These are phyloP conservation scores for Aethina tumida DNA, from an alignment of 1,140 invertebrate species.

Conservation along the genomic window DNA sequence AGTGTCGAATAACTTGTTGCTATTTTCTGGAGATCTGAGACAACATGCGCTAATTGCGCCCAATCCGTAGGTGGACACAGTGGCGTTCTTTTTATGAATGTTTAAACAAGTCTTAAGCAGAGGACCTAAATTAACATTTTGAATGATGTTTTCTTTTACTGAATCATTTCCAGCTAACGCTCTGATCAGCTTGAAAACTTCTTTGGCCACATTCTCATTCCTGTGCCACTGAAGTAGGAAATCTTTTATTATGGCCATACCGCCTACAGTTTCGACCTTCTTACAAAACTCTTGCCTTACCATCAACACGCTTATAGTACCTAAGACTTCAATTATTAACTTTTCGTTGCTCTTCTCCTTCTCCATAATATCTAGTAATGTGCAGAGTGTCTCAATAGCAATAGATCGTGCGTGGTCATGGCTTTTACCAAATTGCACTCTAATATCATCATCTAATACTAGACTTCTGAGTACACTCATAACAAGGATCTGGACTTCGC, in stretches of 20 bases:
- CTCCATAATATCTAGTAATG: constrained; percentile 20
- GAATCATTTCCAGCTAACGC: constrained; percentile 77
- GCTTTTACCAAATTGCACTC: constrained; percentile 72
- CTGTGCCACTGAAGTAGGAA: too few species aligned
- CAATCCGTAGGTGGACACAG: constrained; percentile 48
- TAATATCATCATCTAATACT: constrained; percentile 72
- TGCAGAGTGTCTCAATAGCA: constrained; percentile 52
- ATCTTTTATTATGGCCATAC: constrained; percentile 50
- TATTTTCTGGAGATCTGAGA: constrained; percentile 59
- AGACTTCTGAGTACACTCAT: constrained; percentile 57
- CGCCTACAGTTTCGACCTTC: constrained; percentile 61
- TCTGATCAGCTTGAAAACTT: constrained; percentile 51
- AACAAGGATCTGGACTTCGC: constrained; percentile 45
- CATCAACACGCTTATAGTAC: constrained; percentile 61
- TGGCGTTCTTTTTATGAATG: constrained; percentile 48
- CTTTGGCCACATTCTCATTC: too few species aligned
- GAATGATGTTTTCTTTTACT: constrained; percentile 66
- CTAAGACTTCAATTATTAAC: constrained; percentile 58
- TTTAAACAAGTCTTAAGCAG: too few species aligned
- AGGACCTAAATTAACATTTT: constrained; percentile 57
- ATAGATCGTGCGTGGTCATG: constrained; percentile 74
- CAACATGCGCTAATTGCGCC: constrained; percentile 61
- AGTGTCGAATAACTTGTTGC: constrained; percentile 54
- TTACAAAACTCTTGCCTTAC: constrained; percentile 79
- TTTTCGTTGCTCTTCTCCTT: constrained; percentile 41